Base-by-base conservation (phyloP, 2,113 vertebrate species). In the Chionodraco myersi region DNA sequence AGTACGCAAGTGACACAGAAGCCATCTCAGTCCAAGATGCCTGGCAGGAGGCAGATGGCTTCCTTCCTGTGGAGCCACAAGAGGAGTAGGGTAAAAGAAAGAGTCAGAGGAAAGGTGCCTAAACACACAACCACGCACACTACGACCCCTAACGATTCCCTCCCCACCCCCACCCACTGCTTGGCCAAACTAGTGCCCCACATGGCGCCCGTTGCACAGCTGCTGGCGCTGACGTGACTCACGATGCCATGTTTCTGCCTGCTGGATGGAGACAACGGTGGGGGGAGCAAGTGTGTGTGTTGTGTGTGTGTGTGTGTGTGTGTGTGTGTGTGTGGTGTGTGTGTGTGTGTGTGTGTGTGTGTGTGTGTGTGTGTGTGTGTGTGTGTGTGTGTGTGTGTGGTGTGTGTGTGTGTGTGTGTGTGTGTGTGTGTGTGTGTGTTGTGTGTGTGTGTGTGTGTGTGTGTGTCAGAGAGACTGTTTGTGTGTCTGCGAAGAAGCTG, bases 161-260 rank as follows among this genome's bases (percentile, higher is more conserved):
- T 54, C 66, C 68, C 58, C 81, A 58, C 66, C 68, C 53, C 63
- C 62, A 58, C 75, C 63, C 86, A 73, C 64, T 54, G 57, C 65
- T 84, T 72, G 89, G 84, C 76, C 70, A 14, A 79, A 83, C 62
- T 57, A 87, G 85, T n/a, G 52, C 82, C 86, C 86, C 79, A 82
- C 88, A 88, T 88, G 84, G 88, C 44, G 70, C 83, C 72, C 48
- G 5, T n/a, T 77, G 85, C 89, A 86, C 91, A 91, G 91, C 89
- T 93, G 92, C 85, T 85, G 87, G 89, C 85, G 16, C 54, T 60
- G 83, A 85, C 70, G 67, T 91, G 92, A 92, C 88, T 91, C 87
- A 91, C 36, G 41, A 73, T 84, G 86, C 86, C 80, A 75, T 78
- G 82, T 70, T 81, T 83, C 65, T 79, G 84, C 88, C 85, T 82